These are phyloP conservation scores for Mercenaria mercenaria DNA, from an alignment of 1,140 invertebrate species.

Conservation along the genomic window DNA sequence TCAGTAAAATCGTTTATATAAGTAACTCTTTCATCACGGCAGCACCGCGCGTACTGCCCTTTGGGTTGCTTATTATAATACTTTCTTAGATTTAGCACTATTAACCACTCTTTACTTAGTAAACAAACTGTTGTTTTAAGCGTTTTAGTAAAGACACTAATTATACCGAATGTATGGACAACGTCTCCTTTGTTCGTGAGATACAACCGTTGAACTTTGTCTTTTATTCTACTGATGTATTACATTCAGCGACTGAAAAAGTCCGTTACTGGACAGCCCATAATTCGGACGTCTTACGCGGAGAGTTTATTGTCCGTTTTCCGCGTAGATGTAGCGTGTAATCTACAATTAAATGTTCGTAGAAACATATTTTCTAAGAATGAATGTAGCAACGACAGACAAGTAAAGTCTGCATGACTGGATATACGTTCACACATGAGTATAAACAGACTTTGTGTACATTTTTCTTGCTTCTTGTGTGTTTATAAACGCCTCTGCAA, in stretches of 20 bases:
- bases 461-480: not conserved
- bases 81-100: not conserved
- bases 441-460: not conserved
- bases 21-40: too few species aligned
- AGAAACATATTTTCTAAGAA: not conserved
- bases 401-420: not conserved
- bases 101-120: not conserved
- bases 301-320: slow-evolving; percentile 17
- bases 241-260: not conserved
- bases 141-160: not conserved
- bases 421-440: not conserved
- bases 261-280: slow-evolving; percentile 3
- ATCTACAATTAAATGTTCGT: slow-evolving; percentile 41
- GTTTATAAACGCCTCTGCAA: too few species aligned
- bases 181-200: not conserved
- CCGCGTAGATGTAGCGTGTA: not conserved
- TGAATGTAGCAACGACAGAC: not conserved
- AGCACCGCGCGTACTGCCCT: too few species aligned
- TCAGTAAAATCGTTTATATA: too few species aligned
- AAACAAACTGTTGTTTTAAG: slow-evolving; percentile 21
- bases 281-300: slow-evolving; percentile 28
- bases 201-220: not conserved
- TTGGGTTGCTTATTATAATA: too few species aligned
- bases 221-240: not conserved
- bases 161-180: not conserved